Evolutionary conservation across 2,797 vertebrate species (phyloP), one percentile per base, ranked within the genome.

Genomic region (Poliocrania exsul): DNA sequence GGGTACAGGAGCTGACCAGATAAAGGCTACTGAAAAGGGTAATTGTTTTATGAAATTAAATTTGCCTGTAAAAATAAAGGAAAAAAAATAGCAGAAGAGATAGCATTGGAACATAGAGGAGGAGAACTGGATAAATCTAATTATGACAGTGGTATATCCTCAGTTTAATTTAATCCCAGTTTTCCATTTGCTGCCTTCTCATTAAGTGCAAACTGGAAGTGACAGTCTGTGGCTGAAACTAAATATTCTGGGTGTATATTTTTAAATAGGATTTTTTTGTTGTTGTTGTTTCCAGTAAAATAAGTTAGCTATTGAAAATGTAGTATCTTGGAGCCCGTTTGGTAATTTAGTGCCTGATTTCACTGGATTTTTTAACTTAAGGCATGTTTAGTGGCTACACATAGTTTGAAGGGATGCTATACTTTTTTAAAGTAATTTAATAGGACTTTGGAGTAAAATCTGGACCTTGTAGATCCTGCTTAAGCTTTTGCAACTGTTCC

Each of bases 1-100:
- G 85, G 78, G 3, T 31, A 9, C 60, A 70, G 82, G 81, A 88
- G 50, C 70, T 78, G 74, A 42, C 42, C 65, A 47, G 35, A 29
- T 0, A 7, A 38, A 51, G 70, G 53, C 51, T 85, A 46, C 80
- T 92, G 81, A 37, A 83, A 87, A 89, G 83, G 70, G 64, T 80
- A 88, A 92, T 93, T 92, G 56, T 54, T 94, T 62, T 56, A 50
- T 46, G 26, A 69, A 91, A 96, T 95, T 66, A 79, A 75, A 93
- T 91, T 88, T 78, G 21, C 38, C 24, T 38, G 35, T 49, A 37
- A 81, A 82, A 65, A 38, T 13, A 16, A 57, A 40, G 13, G 14
- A 58, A 38, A 50, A 64, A 66, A 31, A 40, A 29, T 3, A 19
- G n/a, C 42, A 17, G 21, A 69, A 40, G 64, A 90, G 24, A 12